These are phyloP conservation scores for Syritta pipiens DNA, from an alignment of 2,888 invertebrate species.

Conservation along the genomic window DNA sequence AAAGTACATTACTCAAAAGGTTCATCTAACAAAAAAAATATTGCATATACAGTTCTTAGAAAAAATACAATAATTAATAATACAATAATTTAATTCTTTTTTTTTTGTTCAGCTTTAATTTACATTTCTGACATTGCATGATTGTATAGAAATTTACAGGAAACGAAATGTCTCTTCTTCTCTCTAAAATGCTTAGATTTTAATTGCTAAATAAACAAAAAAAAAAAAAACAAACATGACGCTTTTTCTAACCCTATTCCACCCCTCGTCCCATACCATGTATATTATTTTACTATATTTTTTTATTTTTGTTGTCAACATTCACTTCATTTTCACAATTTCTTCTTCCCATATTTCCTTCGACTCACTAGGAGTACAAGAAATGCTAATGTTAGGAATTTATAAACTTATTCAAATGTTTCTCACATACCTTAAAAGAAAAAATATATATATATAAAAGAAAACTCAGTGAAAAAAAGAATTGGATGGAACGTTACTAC, in stretches of 20 bases:
- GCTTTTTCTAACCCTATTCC: slow-evolving; percentile 11
- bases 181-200: slow-evolving; percentile 20
- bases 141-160: slow-evolving; percentile 18
- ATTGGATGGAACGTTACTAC: too few relatives aligned
- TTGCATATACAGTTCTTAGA: slow-evolving; percentile 18
- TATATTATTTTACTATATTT: background rate
- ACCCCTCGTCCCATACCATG: background rate
- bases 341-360: slow-evolving; percentile 4
- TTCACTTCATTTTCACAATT: background rate
- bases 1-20: background rate
- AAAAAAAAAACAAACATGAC: background rate
- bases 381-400: slow-evolving; percentile 34
- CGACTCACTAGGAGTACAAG: slow-evolving; percentile 28
- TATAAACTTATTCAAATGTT: slow-evolving; percentile 17
- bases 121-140: slow-evolving; percentile 31
- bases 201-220: slow-evolving; percentile 26
- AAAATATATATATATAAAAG: background rate
- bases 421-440: background rate
- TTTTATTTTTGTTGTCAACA: background rate
- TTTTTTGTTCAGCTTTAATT: background rate
- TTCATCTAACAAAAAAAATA: background rate
- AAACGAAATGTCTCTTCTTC: background rate
- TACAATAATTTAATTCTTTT: background rate
- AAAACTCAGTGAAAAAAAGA: slow-evolving; percentile 1
- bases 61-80: slow-evolving; percentile 11